A percentile compares a stretch with the other conserved stretches of the same genome.
These are phyloP conservation scores for Heliconius ethilla DNA, from an alignment of 2,888 invertebrate genomes.

Conservation along the genomic window DNA sequence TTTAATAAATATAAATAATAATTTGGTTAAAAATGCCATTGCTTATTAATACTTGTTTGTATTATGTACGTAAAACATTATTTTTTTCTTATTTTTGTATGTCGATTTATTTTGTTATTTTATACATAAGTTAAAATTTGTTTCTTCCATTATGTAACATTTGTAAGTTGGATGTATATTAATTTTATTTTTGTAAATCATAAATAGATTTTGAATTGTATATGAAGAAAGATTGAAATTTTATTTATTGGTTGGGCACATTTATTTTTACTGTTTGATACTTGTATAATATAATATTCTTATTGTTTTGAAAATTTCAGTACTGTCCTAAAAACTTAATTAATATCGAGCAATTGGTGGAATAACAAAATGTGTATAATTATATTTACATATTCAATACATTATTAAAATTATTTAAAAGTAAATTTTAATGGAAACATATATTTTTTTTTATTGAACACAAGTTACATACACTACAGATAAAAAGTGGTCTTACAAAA, in stretches of 20 bases:
- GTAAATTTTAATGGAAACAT: too few relatives aligned
- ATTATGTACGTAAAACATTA: neutral
- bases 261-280: neutral
- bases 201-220: slow-evolving; percentile 5
- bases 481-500: too few relatives aligned
- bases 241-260: slow-evolving; percentile 12
- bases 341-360: too few relatives aligned
- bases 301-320: too few relatives aligned
- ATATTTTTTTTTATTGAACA: too few relatives aligned
- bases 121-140: slow-evolving; percentile 22
- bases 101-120: slow-evolving; percentile 23
- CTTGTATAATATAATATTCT: neutral
- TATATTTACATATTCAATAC: too few relatives aligned
- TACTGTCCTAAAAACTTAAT: too few relatives aligned
- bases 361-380: too few relatives aligned
- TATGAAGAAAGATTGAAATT: slow-evolving; percentile 4
- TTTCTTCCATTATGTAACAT: slow-evolving; percentile 18
- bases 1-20: neutral
- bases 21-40: neutral
- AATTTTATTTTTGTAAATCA: slow-evolving; percentile 15
- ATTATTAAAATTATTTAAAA: too few relatives aligned
- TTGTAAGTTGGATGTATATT: slow-evolving; percentile 12
- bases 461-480: too few relatives aligned
- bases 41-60: neutral
- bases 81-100: slow-evolving; percentile 28